A percentile compares a stretch with the other conserved stretches of the same genome.
phyloP scores from a whole-genome alignment of 2,888 invertebrate species.

The Pheosia tremula region DNA sequence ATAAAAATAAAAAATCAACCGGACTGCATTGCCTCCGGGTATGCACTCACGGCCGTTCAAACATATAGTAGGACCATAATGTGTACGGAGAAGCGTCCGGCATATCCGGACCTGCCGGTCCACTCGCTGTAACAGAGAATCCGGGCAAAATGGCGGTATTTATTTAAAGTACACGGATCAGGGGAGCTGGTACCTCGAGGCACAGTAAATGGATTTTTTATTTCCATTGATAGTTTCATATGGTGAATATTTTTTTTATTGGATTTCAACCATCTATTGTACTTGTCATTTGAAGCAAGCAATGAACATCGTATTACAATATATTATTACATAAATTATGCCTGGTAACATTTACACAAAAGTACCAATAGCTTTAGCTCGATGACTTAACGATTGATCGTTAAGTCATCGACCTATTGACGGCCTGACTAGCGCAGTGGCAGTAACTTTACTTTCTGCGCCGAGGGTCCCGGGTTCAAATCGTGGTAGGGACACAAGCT shows the following conservation, averaged over 20 bases:
- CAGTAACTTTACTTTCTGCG: too few species aligned
- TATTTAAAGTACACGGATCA: slow-evolving; percentile 38
- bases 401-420: not conserved
- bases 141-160: slow-evolving; percentile 31
- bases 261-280: not conserved
- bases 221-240: slow-evolving; percentile 51
- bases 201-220: slow-evolving; percentile 59
- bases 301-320: not conserved
- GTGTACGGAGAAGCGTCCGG: slow-evolving; percentile 32
- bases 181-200: slow-evolving; percentile 48
- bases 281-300: not conserved
- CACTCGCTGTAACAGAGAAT: slow-evolving; percentile 17
- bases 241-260: slow-evolving; percentile 14
- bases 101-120: slow-evolving; percentile 26
- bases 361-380: too few species aligned
- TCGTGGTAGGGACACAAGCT: too few species aligned
- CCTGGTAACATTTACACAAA: not conserved
- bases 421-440: too few species aligned
- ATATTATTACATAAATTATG: not conserved
- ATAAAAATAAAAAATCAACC: slow-evolving; percentile 64
- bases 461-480: too few species aligned
- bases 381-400: too few species aligned
- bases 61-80: slow-evolving; percentile 46
- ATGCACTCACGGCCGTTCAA: slow-evolving; percentile 60
- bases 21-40: slow-evolving; percentile 62